Conservation (phyloP, 2,888 invertebrate genomes). For the Eugnorisma glareosa region DNA sequence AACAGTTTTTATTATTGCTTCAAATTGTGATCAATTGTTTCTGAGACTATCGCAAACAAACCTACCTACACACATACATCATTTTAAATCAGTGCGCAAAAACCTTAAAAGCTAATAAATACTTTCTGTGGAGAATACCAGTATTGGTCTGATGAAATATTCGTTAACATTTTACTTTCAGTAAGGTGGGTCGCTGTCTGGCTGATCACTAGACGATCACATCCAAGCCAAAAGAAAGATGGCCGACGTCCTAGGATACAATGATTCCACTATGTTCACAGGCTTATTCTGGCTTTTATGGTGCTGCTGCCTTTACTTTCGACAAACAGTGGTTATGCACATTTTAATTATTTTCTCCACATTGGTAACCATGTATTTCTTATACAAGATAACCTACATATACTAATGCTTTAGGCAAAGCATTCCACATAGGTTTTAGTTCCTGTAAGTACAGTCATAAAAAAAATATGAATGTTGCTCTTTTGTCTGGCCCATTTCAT, state of each 20-base stretch:
- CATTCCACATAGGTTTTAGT: neutral
- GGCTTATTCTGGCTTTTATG: neutral
- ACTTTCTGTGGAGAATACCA: neutral
- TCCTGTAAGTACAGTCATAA: neutral
- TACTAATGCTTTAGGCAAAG: neutral
- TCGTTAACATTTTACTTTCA: slow-evolving; percentile 11
- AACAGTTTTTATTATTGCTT: neutral
- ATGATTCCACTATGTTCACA: neutral
- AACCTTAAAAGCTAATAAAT: neutral
- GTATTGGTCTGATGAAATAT: neutral
- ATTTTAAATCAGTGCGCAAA: neutral
- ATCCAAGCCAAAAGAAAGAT: neutral
- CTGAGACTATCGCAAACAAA: neutral
- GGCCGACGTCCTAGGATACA: neutral
- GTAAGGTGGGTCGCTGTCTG: neutral
- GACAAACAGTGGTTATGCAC: neutral
- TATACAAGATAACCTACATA: neutral
- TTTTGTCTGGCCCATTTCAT: neutral
- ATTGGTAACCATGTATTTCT: neutral
- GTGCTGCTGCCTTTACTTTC: neutral
- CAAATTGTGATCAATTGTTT: neutral
- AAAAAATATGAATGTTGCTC: neutral
- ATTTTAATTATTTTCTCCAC: neutral
- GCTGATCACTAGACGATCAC: neutral
- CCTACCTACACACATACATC: neutral